Base-by-base conservation (phyloP, 2,797 vertebrate genomes). In the Pseudomugil tenellus region DNA sequence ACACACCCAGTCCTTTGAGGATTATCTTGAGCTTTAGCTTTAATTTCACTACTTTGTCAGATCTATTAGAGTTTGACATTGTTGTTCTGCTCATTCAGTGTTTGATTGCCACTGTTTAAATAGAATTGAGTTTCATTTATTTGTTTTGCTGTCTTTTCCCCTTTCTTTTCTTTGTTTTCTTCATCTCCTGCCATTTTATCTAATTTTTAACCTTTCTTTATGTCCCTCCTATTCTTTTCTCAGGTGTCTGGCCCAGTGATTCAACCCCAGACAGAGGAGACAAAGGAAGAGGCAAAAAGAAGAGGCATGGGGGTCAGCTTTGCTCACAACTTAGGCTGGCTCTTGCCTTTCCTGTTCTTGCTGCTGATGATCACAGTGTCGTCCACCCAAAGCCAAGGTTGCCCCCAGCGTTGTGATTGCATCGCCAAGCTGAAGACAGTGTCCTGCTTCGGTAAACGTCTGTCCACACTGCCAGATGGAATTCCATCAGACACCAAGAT, bases 371-470 rank as follows among this genome's bases (percentile, higher is more conserved):
- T 94, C 60, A 87, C 86, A 58, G 92, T 91, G 58, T 81, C 90
- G 0, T 81, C 82, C 2, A 70, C 73, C 25, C 88, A 86, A 34
- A 84, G 89, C 2, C 92, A 96, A 46, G 91, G 91, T 70, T 99
- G 98, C 83, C 98, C 98, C 0, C 95, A 96, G 39, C 96, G 95
- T 58, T 99, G 98, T 23, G 96, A 99, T 65, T 99, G 98, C 8
- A 76, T 93, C 0, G 83, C 91, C 0, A 95, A 93, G 80, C 81
- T 94, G 29, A 94, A 87, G 67, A 92, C 94, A 0, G 98, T 99
- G 76, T 91, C 93, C 67, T 99, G 98, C 67, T 94, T 92, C 31
- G 95, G 96, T 74, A 96, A 95, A 77, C 94, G 95, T 25, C 92
- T 99, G 66, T 95, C 94, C 2, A 59, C 96, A 4, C 91, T 99